These are phyloP conservation scores for Hypomecis punctinalis DNA, from an alignment of 2,888 invertebrate genomes.

Conservation along the genomic window DNA sequence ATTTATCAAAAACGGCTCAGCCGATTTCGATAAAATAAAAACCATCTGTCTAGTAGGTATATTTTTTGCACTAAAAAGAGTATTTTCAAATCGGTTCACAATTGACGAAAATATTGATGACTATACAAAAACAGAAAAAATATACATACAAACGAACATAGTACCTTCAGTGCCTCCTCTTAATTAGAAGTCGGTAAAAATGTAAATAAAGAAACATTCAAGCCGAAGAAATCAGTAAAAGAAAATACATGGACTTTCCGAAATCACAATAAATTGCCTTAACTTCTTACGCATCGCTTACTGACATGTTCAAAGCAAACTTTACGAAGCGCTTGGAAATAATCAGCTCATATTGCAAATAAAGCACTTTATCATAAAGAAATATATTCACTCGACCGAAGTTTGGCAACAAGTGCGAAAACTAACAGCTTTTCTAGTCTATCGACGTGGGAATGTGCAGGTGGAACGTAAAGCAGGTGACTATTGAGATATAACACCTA, in stretches of 20 bases:
- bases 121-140: too few species aligned
- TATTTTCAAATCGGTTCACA: too few species aligned
- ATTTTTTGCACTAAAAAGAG: too few species aligned
- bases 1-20: too few species aligned
- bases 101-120: too few species aligned
- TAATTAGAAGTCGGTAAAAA: too few species aligned
- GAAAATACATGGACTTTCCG: background rate
- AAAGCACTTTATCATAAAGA: constrained; percentile 12
- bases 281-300: background rate
- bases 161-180: too few species aligned
- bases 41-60: too few species aligned
- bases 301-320: background rate
- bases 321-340: constrained; percentile 1
- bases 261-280: background rate
- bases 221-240: background rate
- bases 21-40: too few species aligned
- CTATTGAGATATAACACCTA: background rate
- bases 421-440: constrained; percentile 9
- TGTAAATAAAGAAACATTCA: background rate
- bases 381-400: constrained; percentile 6
- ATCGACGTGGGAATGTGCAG: constrained; percentile 17
- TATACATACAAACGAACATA: too few species aligned
- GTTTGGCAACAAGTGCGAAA: background rate
- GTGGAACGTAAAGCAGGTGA: constrained; percentile 1
- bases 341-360: constrained; percentile 11